Evolutionary conservation across 2,113 vertebrate genomes (phyloP), one percentile per base, ranked within the genome.

Genomic region (Plecotus auritus): DNA sequence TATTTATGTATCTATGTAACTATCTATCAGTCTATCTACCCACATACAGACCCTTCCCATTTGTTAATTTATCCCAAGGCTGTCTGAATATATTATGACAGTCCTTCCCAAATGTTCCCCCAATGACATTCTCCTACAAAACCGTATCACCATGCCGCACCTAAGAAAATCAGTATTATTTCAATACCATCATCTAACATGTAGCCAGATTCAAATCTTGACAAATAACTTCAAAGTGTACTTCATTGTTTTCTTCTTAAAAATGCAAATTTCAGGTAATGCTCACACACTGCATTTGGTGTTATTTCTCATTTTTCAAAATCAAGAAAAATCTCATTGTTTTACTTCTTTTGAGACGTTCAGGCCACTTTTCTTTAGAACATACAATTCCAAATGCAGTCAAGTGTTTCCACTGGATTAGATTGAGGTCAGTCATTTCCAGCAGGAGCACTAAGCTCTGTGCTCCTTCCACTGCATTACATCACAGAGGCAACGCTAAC

Each of bases 141-240:
- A 88, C 0, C 1, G 3, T 30, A 54, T 16, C 30, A 83, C 17
- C 47, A 37, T 61, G 2, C 0, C 49, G 0, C 13, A 0, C n/a
- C 17, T 74, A 64, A 84, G 4, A 82, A 37, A 88, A 84, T 74
- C 22, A 51, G 9, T 18, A 54, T 64, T 73, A 84, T 90, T 93
- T 87, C 32, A 94, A 20, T 51, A 28, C 1, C 2, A 66, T 49
- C 28, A 83, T 51, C 9, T 28, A 70, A 42, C 1, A 32, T 37
- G 8, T 32, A 23, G 7, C 1, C 18, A 11, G 69, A 59, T 42
- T 66, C 6, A 66, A 20, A 83, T 85, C 85, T 88, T 37, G 2
- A 1, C 4, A 67, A 49, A 49, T 47, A 61, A 45, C 16, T 30
- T 76, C 3, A 23, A 85, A 66, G 30, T 84, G 4, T 49, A 32